Conservation (phyloP, 2,113 vertebrate species). For the Oreotrochilus melanogaster region DNA sequence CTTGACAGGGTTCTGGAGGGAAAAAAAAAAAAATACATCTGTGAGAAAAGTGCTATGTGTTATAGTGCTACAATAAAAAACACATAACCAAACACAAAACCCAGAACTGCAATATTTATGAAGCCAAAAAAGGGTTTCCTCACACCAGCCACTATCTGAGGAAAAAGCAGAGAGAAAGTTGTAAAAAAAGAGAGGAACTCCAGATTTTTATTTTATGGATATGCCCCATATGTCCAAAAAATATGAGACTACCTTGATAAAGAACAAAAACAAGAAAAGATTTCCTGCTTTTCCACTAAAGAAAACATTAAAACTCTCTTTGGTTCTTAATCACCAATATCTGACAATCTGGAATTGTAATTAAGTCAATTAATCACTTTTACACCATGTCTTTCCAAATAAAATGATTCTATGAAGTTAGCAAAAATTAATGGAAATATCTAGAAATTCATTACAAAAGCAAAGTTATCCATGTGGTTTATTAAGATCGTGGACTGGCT, state of each 20-base stretch:
- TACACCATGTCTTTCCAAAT: not conserved
- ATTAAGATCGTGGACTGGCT: not conserved
- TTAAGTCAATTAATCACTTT: not conserved
- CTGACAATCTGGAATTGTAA: not conserved
- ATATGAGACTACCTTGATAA: not conserved
- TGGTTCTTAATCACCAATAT: not conserved
- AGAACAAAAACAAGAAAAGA: not conserved
- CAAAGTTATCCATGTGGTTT: not conserved
- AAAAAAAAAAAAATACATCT: not conserved
- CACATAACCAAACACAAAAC: fast-evolving
- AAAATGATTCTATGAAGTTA: not conserved
- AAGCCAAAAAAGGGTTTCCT: not conserved
- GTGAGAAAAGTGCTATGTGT: not conserved
- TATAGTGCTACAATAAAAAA: fast-evolving
- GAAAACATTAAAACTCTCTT: not conserved
- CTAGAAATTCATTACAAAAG: not conserved
- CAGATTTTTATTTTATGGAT: not conserved
- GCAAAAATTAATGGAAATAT: not conserved
- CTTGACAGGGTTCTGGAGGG: constrained; percentile 88
- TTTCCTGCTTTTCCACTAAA: not conserved
- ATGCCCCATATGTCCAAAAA: not conserved
- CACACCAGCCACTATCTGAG: not conserved
- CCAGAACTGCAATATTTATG: not conserved
- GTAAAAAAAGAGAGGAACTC: not conserved
- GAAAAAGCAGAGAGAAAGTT: not conserved